A percentile compares a stretch with the other conserved stretches of the same genome.
phyloP scores from a whole-genome alignment of 2,888 invertebrate species.

The Chromoteleia sp. region DNA sequence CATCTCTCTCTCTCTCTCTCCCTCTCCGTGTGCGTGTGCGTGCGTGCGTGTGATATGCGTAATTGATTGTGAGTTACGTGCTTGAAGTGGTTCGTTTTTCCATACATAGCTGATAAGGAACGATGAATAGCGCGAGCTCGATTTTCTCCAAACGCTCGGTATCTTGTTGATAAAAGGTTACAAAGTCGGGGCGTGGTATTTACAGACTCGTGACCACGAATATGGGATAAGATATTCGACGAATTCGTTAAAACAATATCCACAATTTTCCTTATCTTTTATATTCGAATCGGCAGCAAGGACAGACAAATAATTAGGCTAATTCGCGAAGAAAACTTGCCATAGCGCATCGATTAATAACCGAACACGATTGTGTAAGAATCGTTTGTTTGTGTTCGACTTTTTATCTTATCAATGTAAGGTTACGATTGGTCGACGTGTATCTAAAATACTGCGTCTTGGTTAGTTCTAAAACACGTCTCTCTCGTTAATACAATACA shows the following conservation, averaged over 20 bases:
- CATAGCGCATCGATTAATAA: background rate
- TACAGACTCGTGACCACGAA: background rate
- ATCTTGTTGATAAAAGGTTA: slow-evolving; percentile 16
- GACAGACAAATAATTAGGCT: slow-evolving; percentile 1
- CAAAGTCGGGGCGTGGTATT: background rate
- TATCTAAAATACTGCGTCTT: too few relatives aligned
- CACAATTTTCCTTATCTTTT: background rate
- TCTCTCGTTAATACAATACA: background rate
- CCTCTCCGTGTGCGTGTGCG: too few relatives aligned
- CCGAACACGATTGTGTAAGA: background rate
- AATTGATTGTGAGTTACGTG: too few relatives aligned
- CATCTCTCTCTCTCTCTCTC: too few relatives aligned
- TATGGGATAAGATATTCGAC: background rate
- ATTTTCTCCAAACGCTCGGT: background rate
- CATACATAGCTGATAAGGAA: background rate
- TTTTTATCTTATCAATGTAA: slow-evolving; percentile 16
- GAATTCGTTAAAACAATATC: slow-evolving; percentile 6
- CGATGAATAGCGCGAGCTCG: background rate
- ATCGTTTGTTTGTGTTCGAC: slow-evolving; percentile 1
- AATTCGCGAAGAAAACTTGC: background rate
- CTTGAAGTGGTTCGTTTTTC: background rate
- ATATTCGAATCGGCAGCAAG: slow-evolving; percentile 10
- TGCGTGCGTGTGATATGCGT: too few relatives aligned
- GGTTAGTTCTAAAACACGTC: too few relatives aligned
- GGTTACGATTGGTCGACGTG: slow-evolving; percentile 1